Percentiles rank a stretch among this genome's conserved stretches.
Conservation (phyloP, 2,113 vertebrate species). For the Polypterus senegalus region DNA sequence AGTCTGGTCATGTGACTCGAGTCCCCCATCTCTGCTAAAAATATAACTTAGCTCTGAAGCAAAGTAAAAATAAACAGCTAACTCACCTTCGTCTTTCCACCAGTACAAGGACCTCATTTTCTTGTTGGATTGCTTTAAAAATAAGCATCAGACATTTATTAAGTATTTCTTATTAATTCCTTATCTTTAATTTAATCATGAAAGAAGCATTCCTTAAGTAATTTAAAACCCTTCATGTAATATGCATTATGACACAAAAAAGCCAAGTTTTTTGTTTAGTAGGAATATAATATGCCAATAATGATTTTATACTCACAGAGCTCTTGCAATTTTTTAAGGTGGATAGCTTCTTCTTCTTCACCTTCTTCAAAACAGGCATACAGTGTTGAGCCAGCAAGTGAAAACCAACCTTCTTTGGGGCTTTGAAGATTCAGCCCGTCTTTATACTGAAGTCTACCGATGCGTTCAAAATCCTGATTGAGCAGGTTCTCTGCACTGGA, state of each 20-base stretch:
- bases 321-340: conserved; percentile 80
- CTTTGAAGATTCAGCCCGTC: conserved; percentile 75
- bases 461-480: conserved; percentile 61
- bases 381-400: conserved; percentile 60
- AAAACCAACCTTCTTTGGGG: conserved; percentile 75
- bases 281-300: no score
- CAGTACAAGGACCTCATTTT: conserved; percentile 77
- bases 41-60: neutral
- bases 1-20: no score
- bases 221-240: no score
- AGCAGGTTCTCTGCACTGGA: conserved; percentile 61
- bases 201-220: no score
- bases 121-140: conserved; percentile 66
- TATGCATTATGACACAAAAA: no score
- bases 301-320: conserved; percentile 62
- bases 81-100: conserved; percentile 79
- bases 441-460: conserved; percentile 77
- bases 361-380: conserved; percentile 46
- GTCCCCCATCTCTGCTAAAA: no score
- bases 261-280: no score
- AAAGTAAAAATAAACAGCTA: neutral
- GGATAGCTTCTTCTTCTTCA: conserved; percentile 57
- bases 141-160: no score
- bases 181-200: no score
- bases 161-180: no score